Percentiles rank a stretch among this genome's conserved stretches.
phyloP scores from a whole-genome alignment of 2,888 invertebrate genomes.

The Hydraecia micacea region DNA sequence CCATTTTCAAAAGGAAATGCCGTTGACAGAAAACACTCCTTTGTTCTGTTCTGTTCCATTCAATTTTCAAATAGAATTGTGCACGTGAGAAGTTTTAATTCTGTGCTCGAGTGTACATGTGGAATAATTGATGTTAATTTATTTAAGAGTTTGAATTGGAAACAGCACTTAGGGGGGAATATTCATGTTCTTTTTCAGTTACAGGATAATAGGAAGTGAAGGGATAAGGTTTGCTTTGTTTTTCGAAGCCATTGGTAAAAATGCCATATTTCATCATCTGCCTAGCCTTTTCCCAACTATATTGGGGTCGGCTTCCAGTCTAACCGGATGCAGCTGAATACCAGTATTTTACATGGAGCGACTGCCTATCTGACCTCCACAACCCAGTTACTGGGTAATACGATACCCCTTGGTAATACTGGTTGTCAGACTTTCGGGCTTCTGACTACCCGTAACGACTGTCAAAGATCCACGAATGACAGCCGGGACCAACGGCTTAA shows the following conservation, averaged over 20 bases:
- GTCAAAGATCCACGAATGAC: too few relatives aligned
- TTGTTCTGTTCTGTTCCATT: slow-evolving; percentile 81
- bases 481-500: too few relatives aligned
- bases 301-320: too few relatives aligned
- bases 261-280: too few relatives aligned
- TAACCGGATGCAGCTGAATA: too few relatives aligned
- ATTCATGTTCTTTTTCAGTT: slow-evolving; percentile 44
- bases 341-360: too few relatives aligned
- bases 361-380: too few relatives aligned
- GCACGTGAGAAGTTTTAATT: slow-evolving; percentile 75
- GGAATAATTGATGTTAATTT: slow-evolving; percentile 73
- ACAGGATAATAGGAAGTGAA: slow-evolving; percentile 31
- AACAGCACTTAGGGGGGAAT: slow-evolving; percentile 49
- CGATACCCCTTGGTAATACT: too few relatives aligned
- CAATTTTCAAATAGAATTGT: slow-evolving; percentile 78
- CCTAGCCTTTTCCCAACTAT: too few relatives aligned
- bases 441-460: too few relatives aligned
- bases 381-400: too few relatives aligned
- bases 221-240: slow-evolving; percentile 28
- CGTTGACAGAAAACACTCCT: slow-evolving; percentile 86
- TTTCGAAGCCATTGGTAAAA: not conserved
- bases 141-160: slow-evolving; percentile 65
- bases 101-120: slow-evolving; percentile 66
- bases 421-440: too few relatives aligned
- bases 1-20: slow-evolving; percentile 85